Base-by-base conservation (phyloP, 2,888 invertebrate species). In the Trilocha varians region DNA sequence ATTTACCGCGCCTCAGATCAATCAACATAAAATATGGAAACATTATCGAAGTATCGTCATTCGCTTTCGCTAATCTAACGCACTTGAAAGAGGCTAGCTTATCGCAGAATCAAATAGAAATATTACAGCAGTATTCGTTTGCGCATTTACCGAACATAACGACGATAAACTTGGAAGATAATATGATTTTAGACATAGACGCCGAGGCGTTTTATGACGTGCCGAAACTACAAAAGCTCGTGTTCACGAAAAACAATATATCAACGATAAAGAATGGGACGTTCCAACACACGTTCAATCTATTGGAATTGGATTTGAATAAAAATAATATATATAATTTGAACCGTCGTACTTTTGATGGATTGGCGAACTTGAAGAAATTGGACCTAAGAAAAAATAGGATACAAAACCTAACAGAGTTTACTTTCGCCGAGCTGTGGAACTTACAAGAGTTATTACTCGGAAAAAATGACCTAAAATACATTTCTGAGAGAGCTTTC, bases 231-330 rank as follows among this genome's bases (percentile, higher is more conserved):
- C 89, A 90, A 56, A 90, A 92, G 48, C 88, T 98, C 34, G 90
- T 90, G 49, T 87, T 98, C 40, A 94, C 95, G 57, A 92, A 92
- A 65, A 98, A 98, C 78, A 92, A 93, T 65, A 88, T 98, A 53
- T 91, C 93, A 47, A 88, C 90, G 32, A 88, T 97, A 49, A 96
- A 95, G 57, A 95, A 96, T 48, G 93, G 93, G 48, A 93, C 97
- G 15, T 96, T 94, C 62, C 88, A 88, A 54, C 89, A 92, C 52
- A 84, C 94, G 65, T 88, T 89, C 41, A 90, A 92, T 58, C 85
- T 97, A 40, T 87, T 92, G 40, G 93, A 92, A 59, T 83, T 98
- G 53, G 94, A 96, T 72, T 79, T 97, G 62, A 93, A 93, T 66
- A 88, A 88, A 61, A 94, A 92, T 80, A 90, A 90, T 65, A 90